Percentiles rank a stretch among this genome's conserved stretches.
Evolutionary conservation across 2,113 vertebrate genomes (phyloP).

Genomic region (Colius striatus): DNA sequence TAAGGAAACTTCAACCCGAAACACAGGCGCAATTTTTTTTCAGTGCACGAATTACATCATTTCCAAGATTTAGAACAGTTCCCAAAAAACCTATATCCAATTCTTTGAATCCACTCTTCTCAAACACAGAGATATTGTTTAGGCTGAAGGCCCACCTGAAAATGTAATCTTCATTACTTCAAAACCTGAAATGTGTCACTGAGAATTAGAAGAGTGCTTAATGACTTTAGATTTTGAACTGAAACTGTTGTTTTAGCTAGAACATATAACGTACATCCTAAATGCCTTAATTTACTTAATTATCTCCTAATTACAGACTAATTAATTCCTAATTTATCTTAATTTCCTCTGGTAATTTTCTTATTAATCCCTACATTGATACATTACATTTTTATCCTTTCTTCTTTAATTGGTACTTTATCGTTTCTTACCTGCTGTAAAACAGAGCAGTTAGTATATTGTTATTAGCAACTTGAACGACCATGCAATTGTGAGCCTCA

Average conservation of each 20-base stretch:
- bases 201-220: conserved; percentile 2
- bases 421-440: background rate
- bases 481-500: background rate
- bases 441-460: background rate
- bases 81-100: background rate
- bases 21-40: background rate
- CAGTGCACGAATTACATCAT: background rate
- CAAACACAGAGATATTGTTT: background rate
- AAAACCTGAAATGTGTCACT: background rate
- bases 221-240: conserved; percentile 14
- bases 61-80: background rate
- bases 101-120: background rate
- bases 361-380: conserved; percentile 7
- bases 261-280: background rate
- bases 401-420: background rate
- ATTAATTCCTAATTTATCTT: conserved; percentile 65
- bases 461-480: background rate
- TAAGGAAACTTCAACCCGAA: background rate
- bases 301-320: conserved; percentile 50
- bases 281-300: conserved; percentile 58
- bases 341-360: conserved; percentile 61
- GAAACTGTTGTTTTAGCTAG: conserved; percentile 40
- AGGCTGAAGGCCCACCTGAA: background rate
- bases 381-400: conserved; percentile 15
- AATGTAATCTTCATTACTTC: background rate